Evolutionary conservation across 2,113 vertebrate species (phyloP).

Genomic region (Stigmatopora argus): DNA sequence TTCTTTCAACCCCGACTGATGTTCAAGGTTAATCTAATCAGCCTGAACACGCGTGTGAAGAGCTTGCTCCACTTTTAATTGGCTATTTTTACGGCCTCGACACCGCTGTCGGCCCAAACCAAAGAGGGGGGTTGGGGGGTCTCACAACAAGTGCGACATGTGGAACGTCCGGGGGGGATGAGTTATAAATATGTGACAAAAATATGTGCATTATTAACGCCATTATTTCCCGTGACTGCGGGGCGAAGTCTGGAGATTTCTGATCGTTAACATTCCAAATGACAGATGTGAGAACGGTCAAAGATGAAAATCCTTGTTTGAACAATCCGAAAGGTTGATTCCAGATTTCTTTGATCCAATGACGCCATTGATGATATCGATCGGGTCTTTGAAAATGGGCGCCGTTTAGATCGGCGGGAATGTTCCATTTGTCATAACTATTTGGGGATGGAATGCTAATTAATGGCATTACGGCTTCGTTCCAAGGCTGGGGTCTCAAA

Average conservation of each 20-base stretch:
- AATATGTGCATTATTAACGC: conserved; percentile 78
- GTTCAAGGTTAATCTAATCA: conserved; percentile 82
- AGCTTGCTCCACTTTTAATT: conserved; percentile 78
- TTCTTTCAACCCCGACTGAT: conserved; percentile 68
- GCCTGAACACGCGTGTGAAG: conserved; percentile 73
- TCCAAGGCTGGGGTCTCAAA: conserved; percentile 29
- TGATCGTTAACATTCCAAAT: conserved; percentile 28
- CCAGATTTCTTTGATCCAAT: conserved; percentile 64
- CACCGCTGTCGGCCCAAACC: conserved; percentile 78
- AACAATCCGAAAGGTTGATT: conserved; percentile 14
- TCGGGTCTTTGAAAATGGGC: conserved; percentile 47
- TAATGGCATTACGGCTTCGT: conserved; percentile 52
- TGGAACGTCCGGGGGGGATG: conserved; percentile 71
- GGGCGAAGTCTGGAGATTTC: conserved; percentile 39
- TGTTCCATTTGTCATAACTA: conserved; percentile 22
- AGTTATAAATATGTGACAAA: conserved; percentile 76
- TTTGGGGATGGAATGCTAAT: conserved; percentile 44
- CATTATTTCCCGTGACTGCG: conserved; percentile 52
- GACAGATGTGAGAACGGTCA: conserved; percentile 23
- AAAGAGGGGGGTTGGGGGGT: conserved; percentile 57
- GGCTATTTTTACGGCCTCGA: conserved; percentile 80
- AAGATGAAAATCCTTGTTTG: conserved; percentile 10
- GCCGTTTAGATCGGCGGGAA: conserved; percentile 24
- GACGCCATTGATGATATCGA: conserved; percentile 68
- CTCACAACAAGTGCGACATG: conserved; percentile 80